Evolutionary conservation across 2,113 vertebrate species (phyloP).

Genomic region (Rana temporaria): DNA sequence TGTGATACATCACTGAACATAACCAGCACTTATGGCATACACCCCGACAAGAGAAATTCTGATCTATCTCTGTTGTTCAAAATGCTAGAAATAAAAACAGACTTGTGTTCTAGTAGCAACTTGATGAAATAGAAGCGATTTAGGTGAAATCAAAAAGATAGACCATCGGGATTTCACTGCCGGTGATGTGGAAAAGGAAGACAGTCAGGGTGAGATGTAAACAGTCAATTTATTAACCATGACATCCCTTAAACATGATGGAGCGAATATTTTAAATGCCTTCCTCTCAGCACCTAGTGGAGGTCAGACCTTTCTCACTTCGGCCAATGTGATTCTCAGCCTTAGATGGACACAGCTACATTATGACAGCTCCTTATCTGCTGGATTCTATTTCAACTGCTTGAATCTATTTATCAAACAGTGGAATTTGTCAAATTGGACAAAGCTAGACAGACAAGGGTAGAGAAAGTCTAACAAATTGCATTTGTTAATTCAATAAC

Average conservation of each 20-base stretch:
- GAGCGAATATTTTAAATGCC: slow-evolving; percentile 76
- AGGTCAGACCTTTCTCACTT: slow-evolving; percentile 71
- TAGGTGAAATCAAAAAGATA: slow-evolving; percentile 67
- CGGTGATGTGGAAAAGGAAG: slow-evolving; percentile 75
- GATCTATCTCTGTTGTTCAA: background rate
- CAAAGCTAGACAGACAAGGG: no score
- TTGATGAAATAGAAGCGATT: slow-evolving; percentile 74
- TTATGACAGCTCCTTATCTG: background rate
- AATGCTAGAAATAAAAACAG: background rate
- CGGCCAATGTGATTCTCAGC: slow-evolving; percentile 50
- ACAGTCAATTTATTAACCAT: slow-evolving; percentile 82
- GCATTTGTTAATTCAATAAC: no score
- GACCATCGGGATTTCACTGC: slow-evolving; percentile 71
- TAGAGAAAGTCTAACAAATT: no score
- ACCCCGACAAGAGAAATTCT: background rate
- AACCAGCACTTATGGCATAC: background rate
- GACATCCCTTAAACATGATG: slow-evolving; percentile 79
- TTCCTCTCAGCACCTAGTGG: slow-evolving; percentile 69
- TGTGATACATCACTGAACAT: no score
- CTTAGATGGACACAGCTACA: background rate
- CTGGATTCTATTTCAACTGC: background rate
- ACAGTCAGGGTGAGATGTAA: slow-evolving; percentile 74
- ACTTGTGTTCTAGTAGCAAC: background rate
- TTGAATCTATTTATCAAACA: background rate
- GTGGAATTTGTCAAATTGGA: background rate